phyloP scores from a whole-genome alignment of 2,113 vertebrate genomes.

The Acinonyx jubatus region DNA sequence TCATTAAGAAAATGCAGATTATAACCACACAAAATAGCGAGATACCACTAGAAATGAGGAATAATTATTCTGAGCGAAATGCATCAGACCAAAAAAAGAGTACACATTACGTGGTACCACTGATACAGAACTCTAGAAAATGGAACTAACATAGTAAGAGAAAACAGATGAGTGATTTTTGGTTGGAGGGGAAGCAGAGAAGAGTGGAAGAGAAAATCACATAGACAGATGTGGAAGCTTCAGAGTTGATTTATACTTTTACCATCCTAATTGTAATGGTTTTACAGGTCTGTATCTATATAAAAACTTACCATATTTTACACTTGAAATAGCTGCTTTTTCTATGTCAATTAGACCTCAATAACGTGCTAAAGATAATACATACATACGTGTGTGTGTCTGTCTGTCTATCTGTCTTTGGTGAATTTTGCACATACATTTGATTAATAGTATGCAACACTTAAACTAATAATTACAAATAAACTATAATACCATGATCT shows the following conservation, averaged over 20 bases:
- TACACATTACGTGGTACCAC: neutral
- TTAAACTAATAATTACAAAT: neutral
- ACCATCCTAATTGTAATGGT: neutral
- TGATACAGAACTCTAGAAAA: neutral
- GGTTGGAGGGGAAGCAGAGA: neutral
- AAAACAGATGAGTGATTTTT: neutral
- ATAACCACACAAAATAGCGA: neutral
- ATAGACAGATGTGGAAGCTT: neutral
- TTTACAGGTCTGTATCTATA: neutral
- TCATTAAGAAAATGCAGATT: neutral
- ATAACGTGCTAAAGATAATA: neutral
- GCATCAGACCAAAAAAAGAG: neutral
- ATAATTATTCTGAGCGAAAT: neutral
- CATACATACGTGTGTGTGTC: neutral
- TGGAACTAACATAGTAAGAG: neutral
- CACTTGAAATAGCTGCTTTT: neutral
- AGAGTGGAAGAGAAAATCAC: neutral
- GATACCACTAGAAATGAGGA: neutral
- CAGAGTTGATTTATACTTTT: neutral
- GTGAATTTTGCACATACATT: neutral
- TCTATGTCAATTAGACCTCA: neutral
- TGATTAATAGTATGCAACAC: neutral
- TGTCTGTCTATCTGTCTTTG: neutral
- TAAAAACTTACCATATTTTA: neutral
- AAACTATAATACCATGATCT: neutral